phyloP scores from a whole-genome alignment of 1,140 invertebrate species.

The Pseudomyrmex sp. region DNA sequence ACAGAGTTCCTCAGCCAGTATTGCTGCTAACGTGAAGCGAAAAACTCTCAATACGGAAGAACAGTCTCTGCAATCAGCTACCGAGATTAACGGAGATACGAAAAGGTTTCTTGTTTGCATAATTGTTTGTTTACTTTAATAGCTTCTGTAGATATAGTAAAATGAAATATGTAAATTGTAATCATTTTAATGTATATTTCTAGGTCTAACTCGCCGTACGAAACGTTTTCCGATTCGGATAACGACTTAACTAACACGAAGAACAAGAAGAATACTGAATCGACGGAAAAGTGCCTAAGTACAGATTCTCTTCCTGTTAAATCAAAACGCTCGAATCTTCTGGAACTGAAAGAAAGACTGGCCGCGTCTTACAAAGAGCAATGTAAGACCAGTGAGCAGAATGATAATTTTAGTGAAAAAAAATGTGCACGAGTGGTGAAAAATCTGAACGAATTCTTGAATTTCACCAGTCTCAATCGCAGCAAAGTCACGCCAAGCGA shows the following conservation, averaged over 20 bases:
- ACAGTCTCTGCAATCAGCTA: constrained; percentile 68
- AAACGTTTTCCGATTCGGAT: constrained; percentile 75
- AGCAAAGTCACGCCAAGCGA: constrained; percentile 81
- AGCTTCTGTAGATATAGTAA: too few species aligned
- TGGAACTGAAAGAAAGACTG: constrained; percentile 75
- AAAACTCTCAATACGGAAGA: constrained; percentile 77
- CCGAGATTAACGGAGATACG: constrained; percentile 75
- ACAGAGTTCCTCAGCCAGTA: constrained; percentile 92
- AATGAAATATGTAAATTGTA: too few species aligned
- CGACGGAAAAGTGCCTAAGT: constrained; percentile 81
- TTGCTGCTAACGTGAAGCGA: constrained; percentile 83
- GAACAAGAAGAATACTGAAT: constrained; percentile 77
- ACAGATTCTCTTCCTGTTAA: constrained; percentile 74
- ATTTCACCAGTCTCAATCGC: constrained; percentile 90
- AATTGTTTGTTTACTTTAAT: constrained; percentile 17
- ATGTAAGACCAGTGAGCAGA: constrained; percentile 71
- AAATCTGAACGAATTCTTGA: constrained; percentile 94
- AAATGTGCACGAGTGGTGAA: constrained; percentile 88
- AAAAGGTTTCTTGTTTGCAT: constrained; percentile 70
- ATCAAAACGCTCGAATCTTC: constrained; percentile 71
- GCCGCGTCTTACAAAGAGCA: constrained; percentile 66
- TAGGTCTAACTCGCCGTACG: constrained; percentile 69
- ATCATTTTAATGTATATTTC: constrained; percentile 38
- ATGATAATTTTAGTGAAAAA: constrained; percentile 71
- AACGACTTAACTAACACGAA: constrained; percentile 74